phyloP scores from a whole-genome alignment of 2,113 vertebrate genomes.

The Epinephelus moara region DNA sequence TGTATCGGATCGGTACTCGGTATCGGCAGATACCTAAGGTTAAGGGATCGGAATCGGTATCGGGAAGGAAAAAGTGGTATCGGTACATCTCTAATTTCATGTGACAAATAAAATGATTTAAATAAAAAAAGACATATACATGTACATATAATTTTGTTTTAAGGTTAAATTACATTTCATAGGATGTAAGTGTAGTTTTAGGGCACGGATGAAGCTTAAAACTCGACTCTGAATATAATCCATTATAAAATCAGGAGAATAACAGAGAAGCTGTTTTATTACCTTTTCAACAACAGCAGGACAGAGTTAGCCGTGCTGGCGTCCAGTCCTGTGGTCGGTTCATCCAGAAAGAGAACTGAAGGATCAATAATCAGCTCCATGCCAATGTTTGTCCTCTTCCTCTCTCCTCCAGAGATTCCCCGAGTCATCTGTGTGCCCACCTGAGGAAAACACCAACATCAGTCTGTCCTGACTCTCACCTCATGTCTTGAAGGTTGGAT shows the following conservation, averaged over 20 bases:
- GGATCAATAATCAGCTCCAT: constrained; percentile 97
- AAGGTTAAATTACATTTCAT: background rate
- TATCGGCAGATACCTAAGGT: no score
- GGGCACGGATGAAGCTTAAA: background rate
- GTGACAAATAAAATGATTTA: no score
- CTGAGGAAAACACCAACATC: constrained; percentile 72
- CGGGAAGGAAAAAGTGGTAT: no score
- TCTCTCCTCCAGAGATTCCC: constrained; percentile 94
- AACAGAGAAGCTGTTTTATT: background rate
- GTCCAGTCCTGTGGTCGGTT: constrained; percentile 96
- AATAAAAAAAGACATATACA: no score
- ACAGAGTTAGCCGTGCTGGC: constrained; percentile 95
- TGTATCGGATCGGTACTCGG: no score
- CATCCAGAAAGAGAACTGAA: constrained; percentile 93
- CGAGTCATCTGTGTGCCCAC: constrained; percentile 92
- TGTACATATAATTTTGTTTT: background rate
- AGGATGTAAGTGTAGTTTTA: background rate
- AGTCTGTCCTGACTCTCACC: background rate
- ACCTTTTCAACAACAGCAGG: constrained; percentile 92
- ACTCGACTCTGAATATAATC: background rate
- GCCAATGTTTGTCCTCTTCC: constrained; percentile 95
- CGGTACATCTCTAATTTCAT: no score
- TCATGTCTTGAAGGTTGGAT: background rate
- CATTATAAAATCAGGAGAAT: background rate
- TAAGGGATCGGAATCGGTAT: no score